A percentile compares a stretch with the other conserved stretches of the same genome.
Evolutionary conservation across 92 coral and sea anemone genomes (phyloP).

Genomic region (Zoanthus sansibaricus): DNA sequence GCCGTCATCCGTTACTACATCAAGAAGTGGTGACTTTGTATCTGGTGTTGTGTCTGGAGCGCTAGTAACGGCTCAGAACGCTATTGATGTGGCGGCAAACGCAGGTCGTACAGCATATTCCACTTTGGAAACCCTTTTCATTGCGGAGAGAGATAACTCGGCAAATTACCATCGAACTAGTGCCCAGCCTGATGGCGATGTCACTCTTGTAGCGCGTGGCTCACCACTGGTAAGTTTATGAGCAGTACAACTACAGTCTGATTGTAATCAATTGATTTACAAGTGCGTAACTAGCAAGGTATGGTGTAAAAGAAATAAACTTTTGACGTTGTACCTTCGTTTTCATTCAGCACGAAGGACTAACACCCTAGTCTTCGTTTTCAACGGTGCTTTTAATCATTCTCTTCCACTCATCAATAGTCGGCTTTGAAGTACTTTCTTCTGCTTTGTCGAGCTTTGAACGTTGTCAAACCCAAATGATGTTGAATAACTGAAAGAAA

Average conservation of each 20-base stretch:
- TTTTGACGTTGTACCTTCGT: background rate
- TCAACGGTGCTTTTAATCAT: no score
- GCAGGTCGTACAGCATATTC: conserved; percentile 77
- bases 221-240: conserved; percentile 19
- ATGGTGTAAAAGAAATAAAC: background rate
- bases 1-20: conserved; percentile 17
- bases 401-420: no score
- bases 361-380: no score
- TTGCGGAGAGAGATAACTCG: conserved; percentile 30
- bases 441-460: no score
- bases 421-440: no score
- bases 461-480: no score
- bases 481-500: no score
- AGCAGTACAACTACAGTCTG: background rate
- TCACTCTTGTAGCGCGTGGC: background rate
- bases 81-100: conserved; percentile 54
- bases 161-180: conserved; percentile 9
- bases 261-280: background rate
- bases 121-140: conserved; percentile 76
- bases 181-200: conserved; percentile 22
- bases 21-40: conserved; percentile 65
- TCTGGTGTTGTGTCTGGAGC: conserved; percentile 84
- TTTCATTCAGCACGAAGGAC: no score
- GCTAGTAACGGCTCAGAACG: conserved; percentile 80
- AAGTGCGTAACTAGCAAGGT: background rate